Evolutionary conservation across 2,113 vertebrate genomes (phyloP).

Genomic region (Amazona vittata): DNA sequence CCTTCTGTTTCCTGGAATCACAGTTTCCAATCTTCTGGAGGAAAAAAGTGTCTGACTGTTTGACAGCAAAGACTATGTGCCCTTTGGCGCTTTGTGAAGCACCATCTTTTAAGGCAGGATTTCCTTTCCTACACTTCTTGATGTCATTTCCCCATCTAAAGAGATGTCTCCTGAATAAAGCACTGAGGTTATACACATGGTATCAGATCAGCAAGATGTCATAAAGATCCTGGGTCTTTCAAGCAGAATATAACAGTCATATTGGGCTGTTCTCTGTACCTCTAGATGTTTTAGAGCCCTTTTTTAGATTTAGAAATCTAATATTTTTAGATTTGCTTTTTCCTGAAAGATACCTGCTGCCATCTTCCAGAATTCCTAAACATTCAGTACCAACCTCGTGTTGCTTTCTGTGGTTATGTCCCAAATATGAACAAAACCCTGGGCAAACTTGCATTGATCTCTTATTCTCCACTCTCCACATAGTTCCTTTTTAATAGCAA

Average conservation of each 20-base stretch:
- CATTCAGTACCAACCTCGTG: not conserved
- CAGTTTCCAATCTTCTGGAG: not conserved
- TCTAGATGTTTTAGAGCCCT: not conserved
- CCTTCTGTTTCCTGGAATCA: not conserved
- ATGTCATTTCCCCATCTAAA: not conserved
- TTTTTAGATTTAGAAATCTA: not conserved
- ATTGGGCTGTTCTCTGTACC: not conserved
- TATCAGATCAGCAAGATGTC: not conserved
- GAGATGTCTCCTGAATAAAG: not conserved
- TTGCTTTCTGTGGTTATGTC: not conserved
- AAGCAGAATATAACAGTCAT: not conserved
- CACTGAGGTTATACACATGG: accelerated
- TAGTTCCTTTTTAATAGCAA: not conserved
- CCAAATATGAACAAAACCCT: not conserved
- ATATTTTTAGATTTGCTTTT: not conserved
- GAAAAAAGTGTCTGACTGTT: not conserved
- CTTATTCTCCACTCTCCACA: not conserved
- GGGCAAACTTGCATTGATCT: not conserved
- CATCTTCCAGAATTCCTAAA: not conserved
- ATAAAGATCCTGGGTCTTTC: not conserved
- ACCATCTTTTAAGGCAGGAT: not conserved
- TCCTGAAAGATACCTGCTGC: not conserved
- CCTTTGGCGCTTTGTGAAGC: not conserved
- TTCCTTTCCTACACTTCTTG: not conserved
- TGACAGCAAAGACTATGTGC: not conserved